phyloP scores from a whole-genome alignment of 2,888 invertebrate genomes.

The Candidula unifasciata region DNA sequence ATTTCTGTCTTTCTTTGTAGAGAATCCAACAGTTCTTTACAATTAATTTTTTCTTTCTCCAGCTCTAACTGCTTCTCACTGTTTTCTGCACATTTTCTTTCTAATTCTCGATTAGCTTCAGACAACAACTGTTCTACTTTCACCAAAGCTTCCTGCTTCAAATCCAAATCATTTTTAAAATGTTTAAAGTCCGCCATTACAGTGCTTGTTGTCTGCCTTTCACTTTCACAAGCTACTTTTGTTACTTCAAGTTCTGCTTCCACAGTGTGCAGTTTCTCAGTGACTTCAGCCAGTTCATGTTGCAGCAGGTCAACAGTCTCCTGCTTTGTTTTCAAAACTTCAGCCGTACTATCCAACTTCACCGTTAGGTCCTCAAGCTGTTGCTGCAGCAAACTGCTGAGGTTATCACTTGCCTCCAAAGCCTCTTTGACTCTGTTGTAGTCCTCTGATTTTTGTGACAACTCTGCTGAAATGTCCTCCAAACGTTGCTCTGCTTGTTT shows the following conservation, averaged over 20 bases:
- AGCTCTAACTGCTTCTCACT: constrained; percentile 29
- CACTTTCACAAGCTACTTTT: not conserved
- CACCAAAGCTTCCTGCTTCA: constrained; percentile 16
- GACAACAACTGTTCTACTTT: constrained; percentile 5
- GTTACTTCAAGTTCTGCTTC: constrained; percentile 4
- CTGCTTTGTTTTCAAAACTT: not conserved
- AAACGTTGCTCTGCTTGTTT: constrained; percentile 11
- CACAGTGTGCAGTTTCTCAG: not conserved
- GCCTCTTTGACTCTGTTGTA: constrained; percentile 15
- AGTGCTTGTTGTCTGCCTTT: not conserved
- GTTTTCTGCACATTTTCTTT: constrained; percentile 14
- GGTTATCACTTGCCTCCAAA: constrained; percentile 20
- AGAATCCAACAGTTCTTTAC: constrained; percentile 2
- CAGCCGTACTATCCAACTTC: constrained; percentile 10
- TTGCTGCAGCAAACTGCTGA: constrained; percentile 26
- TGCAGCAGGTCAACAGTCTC: not conserved
- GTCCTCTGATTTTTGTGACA: not conserved
- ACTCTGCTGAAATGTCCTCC: not conserved
- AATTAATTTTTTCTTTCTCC: not conserved
- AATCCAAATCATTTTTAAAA: constrained; percentile 11
- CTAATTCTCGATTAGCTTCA: constrained; percentile 20
- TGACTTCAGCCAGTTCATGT: constrained; percentile 32
- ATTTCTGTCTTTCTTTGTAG: constrained; percentile 3
- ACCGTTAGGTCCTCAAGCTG: constrained; percentile 29
- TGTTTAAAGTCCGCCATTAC: not conserved